Evolutionary conservation across 1,140 invertebrate genomes (phyloP).

Genomic region (Drosophila watanabei): DNA sequence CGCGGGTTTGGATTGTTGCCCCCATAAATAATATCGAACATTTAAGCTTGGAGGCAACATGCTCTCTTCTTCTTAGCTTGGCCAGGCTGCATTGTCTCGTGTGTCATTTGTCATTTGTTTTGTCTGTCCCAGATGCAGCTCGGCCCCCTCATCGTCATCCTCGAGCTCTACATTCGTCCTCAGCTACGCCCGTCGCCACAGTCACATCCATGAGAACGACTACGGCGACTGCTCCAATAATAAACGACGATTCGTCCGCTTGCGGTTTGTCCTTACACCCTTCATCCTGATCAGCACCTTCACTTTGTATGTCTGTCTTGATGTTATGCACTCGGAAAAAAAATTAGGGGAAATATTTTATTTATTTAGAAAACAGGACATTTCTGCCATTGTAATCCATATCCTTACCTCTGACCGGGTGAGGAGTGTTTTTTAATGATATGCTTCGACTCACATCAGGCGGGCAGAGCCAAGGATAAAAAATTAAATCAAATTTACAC

Average conservation of each 20-base stretch:
- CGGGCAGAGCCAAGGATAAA: too few relatives aligned
- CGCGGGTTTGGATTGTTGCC: not conserved
- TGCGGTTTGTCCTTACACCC: conserved; percentile 68
- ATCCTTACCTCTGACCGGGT: too few relatives aligned
- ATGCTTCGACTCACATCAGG: too few relatives aligned
- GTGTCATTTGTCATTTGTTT: conserved; percentile 33
- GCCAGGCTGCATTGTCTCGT: conserved; percentile 24
- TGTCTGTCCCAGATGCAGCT: conserved; percentile 63
- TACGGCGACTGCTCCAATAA: conserved; percentile 55
- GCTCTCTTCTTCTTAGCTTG: not conserved
- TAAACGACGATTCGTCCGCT: conserved; percentile 67
- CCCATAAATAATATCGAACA: conserved; percentile 35
- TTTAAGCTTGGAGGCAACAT: conserved; percentile 8
- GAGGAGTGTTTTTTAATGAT: too few relatives aligned
- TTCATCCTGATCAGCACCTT: conserved; percentile 9
- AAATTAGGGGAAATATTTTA: not conserved
- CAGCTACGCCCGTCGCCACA: conserved; percentile 73
- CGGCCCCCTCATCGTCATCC: conserved; percentile 55
- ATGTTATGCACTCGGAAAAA: conserved; percentile 30
- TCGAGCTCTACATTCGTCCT: conserved; percentile 74
- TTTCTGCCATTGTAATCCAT: too few relatives aligned
- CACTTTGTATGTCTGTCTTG: conserved; percentile 11
- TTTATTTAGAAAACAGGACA: too few relatives aligned
- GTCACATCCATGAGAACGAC: conserved; percentile 67
- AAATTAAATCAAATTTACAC: not conserved